Base-by-base conservation (phyloP, 2,797 vertebrate species). In the Lerista edwardsae region DNA sequence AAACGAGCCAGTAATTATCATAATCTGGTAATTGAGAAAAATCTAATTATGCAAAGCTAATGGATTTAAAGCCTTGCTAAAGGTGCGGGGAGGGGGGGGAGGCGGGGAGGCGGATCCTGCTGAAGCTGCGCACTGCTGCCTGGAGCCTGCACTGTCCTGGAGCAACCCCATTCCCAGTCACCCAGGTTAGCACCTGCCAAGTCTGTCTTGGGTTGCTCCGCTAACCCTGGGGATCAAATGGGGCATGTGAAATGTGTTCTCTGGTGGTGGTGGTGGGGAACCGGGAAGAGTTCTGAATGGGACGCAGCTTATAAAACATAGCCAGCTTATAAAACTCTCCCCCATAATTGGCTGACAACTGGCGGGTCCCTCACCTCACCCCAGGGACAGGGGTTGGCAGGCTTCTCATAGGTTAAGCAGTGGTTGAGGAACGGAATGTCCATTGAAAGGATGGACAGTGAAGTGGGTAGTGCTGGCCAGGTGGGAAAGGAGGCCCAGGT, bases 11-110 rank as follows among this genome's bases (percentile, higher is more conserved):
- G 95, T 95, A 95, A 95, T 95, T 95, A 95, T 94, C 94, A 95
- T 95, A 95, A 95, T 95, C 94, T 95, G 93, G 94, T 95, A 95
- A 95, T 95, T 95, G 94, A 95, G 94, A 94, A 94, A 94, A 95
- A 94, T 95, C 94, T 94, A 95, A 95, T 95, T 95, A 95, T 93
- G 94, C 93, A 92, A 92, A 95, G 90, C 95, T 95, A 95, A 95
- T 95, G 94, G 94, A 93, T 95, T 95, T 95, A 94, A 93, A 95
- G 92, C 91, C 89, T 83, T 92, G 89, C 91, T 84, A 90, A 90
- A 92, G 93, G 79, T 76, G 89, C 91, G 92, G 41, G 15, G 25
- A 44, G 6, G 88, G 88, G 79, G 75, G 86, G 89, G 88, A 92
- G 80, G 9, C 1, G 85, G 41, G 73, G 61, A 81, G 55, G 64